Evolutionary conservation across 53 echinoderm and acorn worm genomes (phyloP).

Genomic region (Astropecten irregularis): DNA sequence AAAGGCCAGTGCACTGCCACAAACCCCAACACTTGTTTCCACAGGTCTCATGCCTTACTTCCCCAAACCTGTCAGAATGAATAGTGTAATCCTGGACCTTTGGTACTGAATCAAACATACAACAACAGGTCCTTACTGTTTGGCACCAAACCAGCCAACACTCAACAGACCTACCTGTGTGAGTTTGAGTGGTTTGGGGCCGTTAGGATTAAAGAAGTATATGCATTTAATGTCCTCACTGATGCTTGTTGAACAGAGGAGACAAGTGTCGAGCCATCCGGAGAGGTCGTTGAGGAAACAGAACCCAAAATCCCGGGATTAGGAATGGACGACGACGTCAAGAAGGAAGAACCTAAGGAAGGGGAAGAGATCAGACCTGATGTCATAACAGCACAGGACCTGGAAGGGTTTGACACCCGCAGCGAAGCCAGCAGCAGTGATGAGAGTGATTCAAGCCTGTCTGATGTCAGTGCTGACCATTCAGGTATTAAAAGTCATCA

Average conservation of each 20-base stretch:
- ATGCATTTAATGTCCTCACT: too few relatives aligned
- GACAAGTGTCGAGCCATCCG: constrained; percentile 13
- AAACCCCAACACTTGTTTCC: too few relatives aligned
- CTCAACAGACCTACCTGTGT: too few relatives aligned
- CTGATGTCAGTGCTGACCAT: constrained; percentile 47
- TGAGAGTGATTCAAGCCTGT: constrained; percentile 35
- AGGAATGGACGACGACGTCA: constrained; percentile 16
- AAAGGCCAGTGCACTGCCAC: too few relatives aligned
- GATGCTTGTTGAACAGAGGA: neutral
- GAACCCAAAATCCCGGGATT: constrained; percentile 29
- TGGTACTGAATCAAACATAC: too few relatives aligned
- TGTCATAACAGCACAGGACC: constrained; percentile 46
- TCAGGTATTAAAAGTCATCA: neutral
- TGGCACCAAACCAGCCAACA: too few relatives aligned
- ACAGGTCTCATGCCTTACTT: too few relatives aligned
- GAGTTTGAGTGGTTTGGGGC: too few relatives aligned
- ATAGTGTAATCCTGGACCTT: too few relatives aligned
- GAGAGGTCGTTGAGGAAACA: neutral
- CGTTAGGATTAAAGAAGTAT: too few relatives aligned
- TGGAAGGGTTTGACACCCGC: constrained; percentile 87
- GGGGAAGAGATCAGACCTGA: constrained; percentile 15
- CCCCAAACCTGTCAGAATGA: too few relatives aligned
- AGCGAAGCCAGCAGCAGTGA: constrained; percentile 92
- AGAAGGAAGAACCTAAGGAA: constrained; percentile 15
- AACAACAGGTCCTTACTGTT: too few relatives aligned